Evolutionary conservation across 2,113 vertebrate genomes (phyloP).

Genomic region (Chaetodon auriga): DNA sequence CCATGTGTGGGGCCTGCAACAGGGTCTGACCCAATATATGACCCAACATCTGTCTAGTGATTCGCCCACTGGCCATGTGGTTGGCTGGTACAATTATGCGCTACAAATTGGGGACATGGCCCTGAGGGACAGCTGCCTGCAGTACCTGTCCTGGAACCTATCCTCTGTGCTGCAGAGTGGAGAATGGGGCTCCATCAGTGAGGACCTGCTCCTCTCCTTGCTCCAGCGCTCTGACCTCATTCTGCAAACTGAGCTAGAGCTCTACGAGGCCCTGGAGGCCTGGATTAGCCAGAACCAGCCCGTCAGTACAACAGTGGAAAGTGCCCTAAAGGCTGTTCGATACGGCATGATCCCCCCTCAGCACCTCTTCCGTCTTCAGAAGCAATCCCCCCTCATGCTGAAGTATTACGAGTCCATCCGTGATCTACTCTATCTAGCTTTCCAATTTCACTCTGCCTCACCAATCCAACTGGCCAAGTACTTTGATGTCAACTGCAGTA

Average conservation of each 20-base stretch:
- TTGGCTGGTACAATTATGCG: slow-evolving; percentile 96
- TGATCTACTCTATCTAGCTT: slow-evolving; percentile 94
- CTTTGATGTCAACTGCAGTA: slow-evolving; percentile 95
- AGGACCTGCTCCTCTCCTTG: slow-evolving; percentile 91
- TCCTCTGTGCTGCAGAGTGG: slow-evolving; percentile 90
- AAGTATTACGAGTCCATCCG: slow-evolving; percentile 87
- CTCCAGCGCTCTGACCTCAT: slow-evolving; percentile 95
- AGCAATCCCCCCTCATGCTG: slow-evolving; percentile 88
- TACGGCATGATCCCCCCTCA: slow-evolving; percentile 95
- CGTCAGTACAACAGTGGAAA: slow-evolving; percentile 80
- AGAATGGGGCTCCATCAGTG: slow-evolving; percentile 91
- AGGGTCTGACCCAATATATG: slow-evolving; percentile 94
- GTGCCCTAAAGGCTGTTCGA: slow-evolving; percentile 89
- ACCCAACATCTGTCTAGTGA: slow-evolving; percentile 91
- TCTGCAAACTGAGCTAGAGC: slow-evolving; percentile 93
- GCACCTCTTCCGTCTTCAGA: slow-evolving; percentile 94
- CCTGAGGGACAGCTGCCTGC: slow-evolving; percentile 93
- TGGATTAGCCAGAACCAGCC: slow-evolving; percentile 91
- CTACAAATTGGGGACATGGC: slow-evolving; percentile 86
- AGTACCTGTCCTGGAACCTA: slow-evolving; percentile 97
- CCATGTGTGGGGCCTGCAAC: slow-evolving; percentile 88
- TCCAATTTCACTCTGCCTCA: slow-evolving; percentile 96
- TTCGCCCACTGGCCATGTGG: slow-evolving; percentile 90
- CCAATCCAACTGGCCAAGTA: slow-evolving; percentile 95
- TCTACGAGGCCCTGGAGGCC: slow-evolving; percentile 91